Conservation (phyloP, 1,140 invertebrate species). For the Brachionus sp. region DNA sequence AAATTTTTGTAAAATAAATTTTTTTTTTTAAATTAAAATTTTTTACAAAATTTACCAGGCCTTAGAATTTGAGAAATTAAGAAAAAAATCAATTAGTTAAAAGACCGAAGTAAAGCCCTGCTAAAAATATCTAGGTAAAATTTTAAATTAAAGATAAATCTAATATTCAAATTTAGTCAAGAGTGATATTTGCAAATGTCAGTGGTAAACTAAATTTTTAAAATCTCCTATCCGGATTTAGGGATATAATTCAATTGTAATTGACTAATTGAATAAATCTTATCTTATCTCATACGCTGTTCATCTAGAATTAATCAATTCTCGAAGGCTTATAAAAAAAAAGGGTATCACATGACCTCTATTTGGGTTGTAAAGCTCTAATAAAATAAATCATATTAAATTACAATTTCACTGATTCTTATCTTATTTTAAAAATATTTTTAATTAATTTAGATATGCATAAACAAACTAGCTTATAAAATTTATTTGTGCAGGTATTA, state of each 20-base stretch:
- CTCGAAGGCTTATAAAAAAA: background rate
- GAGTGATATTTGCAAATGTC: background rate
- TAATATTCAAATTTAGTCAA: background rate
- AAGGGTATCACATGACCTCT: background rate
- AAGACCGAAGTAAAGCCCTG: too few species aligned
- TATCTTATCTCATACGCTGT: background rate
- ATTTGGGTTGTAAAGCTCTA: background rate
- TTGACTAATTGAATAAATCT: background rate
- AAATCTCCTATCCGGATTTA: background rate
- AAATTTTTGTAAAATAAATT: too few species aligned
- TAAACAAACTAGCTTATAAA: background rate
- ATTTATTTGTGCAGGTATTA: background rate
- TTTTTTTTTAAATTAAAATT: too few species aligned
- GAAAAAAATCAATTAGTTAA: too few species aligned
- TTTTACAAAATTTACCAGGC: too few species aligned
- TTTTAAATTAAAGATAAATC: background rate
- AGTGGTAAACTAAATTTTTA: background rate
- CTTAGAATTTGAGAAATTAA: too few species aligned
- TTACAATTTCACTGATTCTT: conserved; percentile 2
- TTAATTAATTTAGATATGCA: conserved; percentile 11
- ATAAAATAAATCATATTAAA: background rate
- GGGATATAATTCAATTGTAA: background rate
- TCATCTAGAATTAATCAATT: background rate
- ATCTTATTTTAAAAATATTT: conserved; percentile 15
- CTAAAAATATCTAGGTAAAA: too few species aligned